A percentile compares a stretch with the other conserved stretches of the same genome.
Conservation (phyloP, 2,113 vertebrate species). For the Gymnobelideus leadbeateri region DNA sequence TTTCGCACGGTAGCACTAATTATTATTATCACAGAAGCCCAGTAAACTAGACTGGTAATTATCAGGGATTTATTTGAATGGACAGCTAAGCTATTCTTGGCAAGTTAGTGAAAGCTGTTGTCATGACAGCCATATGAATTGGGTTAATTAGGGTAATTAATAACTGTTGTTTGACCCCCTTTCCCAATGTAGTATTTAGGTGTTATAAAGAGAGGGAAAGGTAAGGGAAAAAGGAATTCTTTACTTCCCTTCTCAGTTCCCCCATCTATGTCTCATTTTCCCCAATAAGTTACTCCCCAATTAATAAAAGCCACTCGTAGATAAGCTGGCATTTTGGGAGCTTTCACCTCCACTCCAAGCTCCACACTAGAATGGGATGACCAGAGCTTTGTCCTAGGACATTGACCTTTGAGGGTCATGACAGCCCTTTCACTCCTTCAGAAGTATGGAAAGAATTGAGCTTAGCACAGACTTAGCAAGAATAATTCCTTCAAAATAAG, state of each 20-base stretch:
- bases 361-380: neutral
- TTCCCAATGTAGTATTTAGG: conserved; percentile 82
- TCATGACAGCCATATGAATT: conserved; percentile 90
- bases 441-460: neutral
- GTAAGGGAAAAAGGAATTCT: conserved; percentile 56
- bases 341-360: neutral
- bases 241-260: conserved; percentile 33
- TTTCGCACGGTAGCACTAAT: conserved; percentile 93
- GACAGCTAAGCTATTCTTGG: conserved; percentile 92
- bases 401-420: neutral
- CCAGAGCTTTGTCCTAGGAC: neutral
- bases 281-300: conserved; percentile 43
- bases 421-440: neutral
- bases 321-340: conserved; percentile 43
- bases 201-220: conserved; percentile 78
- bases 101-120: conserved; percentile 89
- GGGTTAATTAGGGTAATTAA: conserved; percentile 94
- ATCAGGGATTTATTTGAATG: conserved; percentile 95
- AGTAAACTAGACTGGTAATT: conserved; percentile 96
- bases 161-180: conserved; percentile 85
- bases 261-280: neutral
- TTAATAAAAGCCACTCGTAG: conserved; percentile 27
- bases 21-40: conserved; percentile 92
- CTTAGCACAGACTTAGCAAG: neutral
- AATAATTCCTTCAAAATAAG: neutral